These are phyloP conservation scores for Calephelis virginiensis DNA, from an alignment of 1,140 invertebrate species.

Conservation along the genomic window DNA sequence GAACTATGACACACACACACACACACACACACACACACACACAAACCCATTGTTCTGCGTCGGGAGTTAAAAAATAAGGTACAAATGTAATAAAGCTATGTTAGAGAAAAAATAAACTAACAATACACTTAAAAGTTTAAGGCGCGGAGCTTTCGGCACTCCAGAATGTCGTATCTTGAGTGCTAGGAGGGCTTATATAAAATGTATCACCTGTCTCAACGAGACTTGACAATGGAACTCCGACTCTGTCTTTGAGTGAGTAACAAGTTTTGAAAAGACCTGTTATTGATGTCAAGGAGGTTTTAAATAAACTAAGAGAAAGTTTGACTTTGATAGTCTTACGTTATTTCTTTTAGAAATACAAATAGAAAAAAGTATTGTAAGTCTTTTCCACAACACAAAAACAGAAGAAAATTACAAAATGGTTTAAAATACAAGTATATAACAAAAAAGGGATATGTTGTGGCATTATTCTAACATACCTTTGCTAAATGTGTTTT, in stretches of 20 bases:
- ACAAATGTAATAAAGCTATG: slow-evolving; percentile 5
- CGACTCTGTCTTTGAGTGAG: slow-evolving; percentile 32
- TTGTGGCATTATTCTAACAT: too few relatives aligned
- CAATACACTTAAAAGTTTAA: slow-evolving; percentile 53
- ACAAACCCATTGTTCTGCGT: too few relatives aligned
- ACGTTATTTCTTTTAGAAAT: too few relatives aligned
- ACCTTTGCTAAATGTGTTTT: too few relatives aligned
- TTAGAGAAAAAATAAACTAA: slow-evolving; percentile 35
- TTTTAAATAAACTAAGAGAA: slow-evolving; percentile 7
- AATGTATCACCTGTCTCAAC: slow-evolving; percentile 53
- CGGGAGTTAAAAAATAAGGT: too few relatives aligned
- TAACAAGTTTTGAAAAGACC: slow-evolving; percentile 22
- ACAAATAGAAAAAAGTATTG: too few relatives aligned
- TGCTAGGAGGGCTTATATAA: slow-evolving; percentile 55
- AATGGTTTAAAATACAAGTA: too few relatives aligned
- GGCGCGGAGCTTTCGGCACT: slow-evolving; percentile 42
- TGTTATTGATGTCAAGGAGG: slow-evolving; percentile 16
- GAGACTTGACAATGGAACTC: slow-evolving; percentile 36
- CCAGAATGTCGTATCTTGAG: slow-evolving; percentile 42
- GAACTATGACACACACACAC: neutral
- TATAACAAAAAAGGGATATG: too few relatives aligned
- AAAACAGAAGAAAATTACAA: too few relatives aligned
- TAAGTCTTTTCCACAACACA: neutral
- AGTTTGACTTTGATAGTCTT: neutral
- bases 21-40: neutral